Evolutionary conservation across 2,113 vertebrate species (phyloP).

Genomic region (Ciconia maguari): DNA sequence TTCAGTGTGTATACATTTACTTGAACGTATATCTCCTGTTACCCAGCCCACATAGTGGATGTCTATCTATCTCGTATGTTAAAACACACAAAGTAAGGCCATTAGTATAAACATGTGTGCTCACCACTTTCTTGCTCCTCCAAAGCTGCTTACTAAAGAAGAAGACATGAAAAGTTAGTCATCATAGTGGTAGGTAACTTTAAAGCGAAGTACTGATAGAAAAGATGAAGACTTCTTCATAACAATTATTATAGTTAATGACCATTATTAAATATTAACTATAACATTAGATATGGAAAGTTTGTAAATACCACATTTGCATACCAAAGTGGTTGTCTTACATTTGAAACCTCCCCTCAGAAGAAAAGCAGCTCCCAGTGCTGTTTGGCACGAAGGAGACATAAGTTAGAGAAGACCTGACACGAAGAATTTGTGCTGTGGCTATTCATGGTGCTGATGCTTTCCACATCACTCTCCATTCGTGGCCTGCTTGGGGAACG

Average conservation of each 20-base stretch:
- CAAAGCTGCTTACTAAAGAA: background rate
- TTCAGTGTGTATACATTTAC: conserved; percentile 10
- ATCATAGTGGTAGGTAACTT: background rate
- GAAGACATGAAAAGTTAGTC: background rate
- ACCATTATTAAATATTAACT: background rate
- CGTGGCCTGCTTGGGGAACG: background rate
- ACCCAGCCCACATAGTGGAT: background rate
- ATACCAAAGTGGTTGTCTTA: background rate
- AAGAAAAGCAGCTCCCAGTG: background rate
- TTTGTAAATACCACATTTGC: background rate
- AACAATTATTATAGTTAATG: background rate
- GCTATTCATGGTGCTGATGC: background rate
- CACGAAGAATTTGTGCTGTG: background rate
- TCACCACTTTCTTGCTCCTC: background rate
- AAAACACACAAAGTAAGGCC: background rate
- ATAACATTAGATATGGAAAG: background rate
- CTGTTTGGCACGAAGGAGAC: background rate
- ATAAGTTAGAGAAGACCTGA: conserved; percentile 27
- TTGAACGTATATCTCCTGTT: background rate
- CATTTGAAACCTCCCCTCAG: background rate
- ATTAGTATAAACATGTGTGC: background rate
- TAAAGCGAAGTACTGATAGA: background rate
- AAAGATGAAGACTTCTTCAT: background rate
- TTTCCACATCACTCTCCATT: background rate
- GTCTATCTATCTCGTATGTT: background rate